These are phyloP conservation scores for Dermolepida albohirtum DNA, from an alignment of 2,888 invertebrate genomes.

Conservation along the genomic window DNA sequence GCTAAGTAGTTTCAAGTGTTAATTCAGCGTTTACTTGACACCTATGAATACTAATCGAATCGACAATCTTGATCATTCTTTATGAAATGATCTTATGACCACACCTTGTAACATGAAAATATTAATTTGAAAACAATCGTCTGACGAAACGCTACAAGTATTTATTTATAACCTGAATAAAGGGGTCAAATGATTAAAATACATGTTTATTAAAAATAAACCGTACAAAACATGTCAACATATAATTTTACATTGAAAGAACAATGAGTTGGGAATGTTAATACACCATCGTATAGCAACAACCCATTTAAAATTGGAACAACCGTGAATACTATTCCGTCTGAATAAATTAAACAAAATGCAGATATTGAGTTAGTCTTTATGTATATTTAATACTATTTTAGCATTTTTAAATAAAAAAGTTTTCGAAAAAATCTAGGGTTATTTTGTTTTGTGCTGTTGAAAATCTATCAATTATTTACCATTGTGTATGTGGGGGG, in stretches of 20 bases:
- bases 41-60: too few relatives aligned
- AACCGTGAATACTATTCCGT: conserved; percentile 8
- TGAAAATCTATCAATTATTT: conserved; percentile 38
- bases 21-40: too few relatives aligned
- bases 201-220: conserved; percentile 30
- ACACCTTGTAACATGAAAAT: not conserved
- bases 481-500: conserved; percentile 37
- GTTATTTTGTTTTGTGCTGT: conserved; percentile 17
- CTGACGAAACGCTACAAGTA: not conserved
- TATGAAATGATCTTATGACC: not conserved
- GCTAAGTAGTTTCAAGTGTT: too few relatives aligned
- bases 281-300: conserved; percentile 20
- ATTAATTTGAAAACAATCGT: conserved; percentile 22
- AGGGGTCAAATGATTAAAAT: conserved; percentile 26
- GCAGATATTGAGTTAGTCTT: not conserved
- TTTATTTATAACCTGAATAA: conserved; percentile 5
- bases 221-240: conserved; percentile 22
- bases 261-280: conserved; percentile 18
- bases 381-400: not conserved
- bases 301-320: conserved; percentile 24
- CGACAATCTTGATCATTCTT: too few relatives aligned
- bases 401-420: conserved; percentile 1
- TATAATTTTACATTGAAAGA: conserved; percentile 30
- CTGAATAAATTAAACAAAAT: not conserved
- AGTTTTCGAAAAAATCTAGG: conserved; percentile 11